Percentiles rank a stretch among this genome's conserved stretches.
These are phyloP conservation scores for Zosterops hypoxanthus DNA, from an alignment of 2,113 vertebrate genomes.

Conservation along the genomic window DNA sequence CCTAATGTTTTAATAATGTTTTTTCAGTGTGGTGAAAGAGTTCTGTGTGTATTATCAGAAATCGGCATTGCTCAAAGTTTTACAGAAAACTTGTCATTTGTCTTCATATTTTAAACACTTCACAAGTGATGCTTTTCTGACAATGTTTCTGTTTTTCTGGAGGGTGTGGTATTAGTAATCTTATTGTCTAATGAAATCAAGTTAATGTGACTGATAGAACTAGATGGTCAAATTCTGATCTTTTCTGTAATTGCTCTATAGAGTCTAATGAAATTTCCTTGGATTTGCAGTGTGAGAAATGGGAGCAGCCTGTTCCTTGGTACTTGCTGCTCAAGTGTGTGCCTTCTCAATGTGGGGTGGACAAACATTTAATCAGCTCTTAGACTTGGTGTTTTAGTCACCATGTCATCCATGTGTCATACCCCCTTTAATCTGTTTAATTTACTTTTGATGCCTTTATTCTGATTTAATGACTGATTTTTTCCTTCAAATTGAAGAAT, in stretches of 20 bases:
- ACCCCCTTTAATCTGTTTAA: not conserved
- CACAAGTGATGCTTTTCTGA: not conserved
- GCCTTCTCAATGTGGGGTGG: not conserved
- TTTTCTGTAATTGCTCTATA: not conserved
- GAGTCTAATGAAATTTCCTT: constrained; percentile 28
- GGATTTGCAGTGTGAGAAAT: not conserved
- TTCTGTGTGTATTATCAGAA: not conserved
- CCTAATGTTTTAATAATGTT: not conserved
- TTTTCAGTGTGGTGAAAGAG: not conserved
- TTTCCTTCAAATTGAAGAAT: constrained; percentile 5
- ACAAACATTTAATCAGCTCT: not conserved
- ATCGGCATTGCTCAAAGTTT: not conserved
- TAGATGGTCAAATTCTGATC: not conserved
- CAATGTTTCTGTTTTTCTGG: not conserved
- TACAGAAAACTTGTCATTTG: not conserved
- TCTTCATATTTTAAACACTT: not conserved
- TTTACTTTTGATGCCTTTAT: not conserved
- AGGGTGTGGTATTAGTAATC: not conserved
- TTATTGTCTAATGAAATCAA: not conserved
- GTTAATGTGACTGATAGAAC: not conserved
- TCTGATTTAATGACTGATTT: not conserved
- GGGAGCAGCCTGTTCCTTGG: not conserved
- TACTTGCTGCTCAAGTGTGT: not conserved
- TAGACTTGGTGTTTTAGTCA: not conserved
- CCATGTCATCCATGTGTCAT: not conserved